These are phyloP conservation scores for Microtus montanus DNA, from an alignment of 2,113 vertebrate species.

Conservation along the genomic window DNA sequence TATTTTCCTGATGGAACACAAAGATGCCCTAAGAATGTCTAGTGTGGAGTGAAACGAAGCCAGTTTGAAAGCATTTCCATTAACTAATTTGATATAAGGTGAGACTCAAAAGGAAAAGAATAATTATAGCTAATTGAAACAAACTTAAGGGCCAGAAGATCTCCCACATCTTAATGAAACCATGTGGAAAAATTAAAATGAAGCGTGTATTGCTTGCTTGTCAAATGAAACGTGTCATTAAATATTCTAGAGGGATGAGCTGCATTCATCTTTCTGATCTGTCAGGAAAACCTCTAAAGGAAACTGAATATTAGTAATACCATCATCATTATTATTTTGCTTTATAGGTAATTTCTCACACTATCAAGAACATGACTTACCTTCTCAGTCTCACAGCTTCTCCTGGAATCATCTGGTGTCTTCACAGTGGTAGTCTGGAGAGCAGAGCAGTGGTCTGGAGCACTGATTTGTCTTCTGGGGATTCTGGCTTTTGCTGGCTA, in stretches of 20 bases:
- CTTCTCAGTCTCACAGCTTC: neutral
- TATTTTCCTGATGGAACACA: conserved; percentile 4
- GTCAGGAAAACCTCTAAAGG: neutral
- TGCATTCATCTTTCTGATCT: neutral
- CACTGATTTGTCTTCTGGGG: neutral
- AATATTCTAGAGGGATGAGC: conserved; percentile 9
- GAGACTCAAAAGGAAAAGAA: conserved; percentile 3
- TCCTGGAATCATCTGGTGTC: neutral
- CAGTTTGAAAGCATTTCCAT: neutral
- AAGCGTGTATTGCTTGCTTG: neutral
- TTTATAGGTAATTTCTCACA: neutral
- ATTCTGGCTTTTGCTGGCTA: neutral
- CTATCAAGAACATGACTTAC: neutral
- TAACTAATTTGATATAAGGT: conserved; percentile 14
- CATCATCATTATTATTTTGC: neutral
- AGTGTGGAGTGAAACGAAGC: neutral
- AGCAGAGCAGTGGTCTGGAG: neutral
- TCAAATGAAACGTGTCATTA: conserved; percentile 1
- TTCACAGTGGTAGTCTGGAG: neutral
- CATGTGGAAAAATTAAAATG: neutral
- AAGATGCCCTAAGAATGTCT: conserved; percentile 7
- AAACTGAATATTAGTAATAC: neutral
- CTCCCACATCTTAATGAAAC: conserved; percentile 20
- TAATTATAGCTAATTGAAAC: conserved; percentile 4
- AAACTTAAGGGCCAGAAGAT: conserved; percentile 3